These are phyloP conservation scores for Cephus pulcher DNA, from an alignment of 2,888 invertebrate species.

Conservation along the genomic window DNA sequence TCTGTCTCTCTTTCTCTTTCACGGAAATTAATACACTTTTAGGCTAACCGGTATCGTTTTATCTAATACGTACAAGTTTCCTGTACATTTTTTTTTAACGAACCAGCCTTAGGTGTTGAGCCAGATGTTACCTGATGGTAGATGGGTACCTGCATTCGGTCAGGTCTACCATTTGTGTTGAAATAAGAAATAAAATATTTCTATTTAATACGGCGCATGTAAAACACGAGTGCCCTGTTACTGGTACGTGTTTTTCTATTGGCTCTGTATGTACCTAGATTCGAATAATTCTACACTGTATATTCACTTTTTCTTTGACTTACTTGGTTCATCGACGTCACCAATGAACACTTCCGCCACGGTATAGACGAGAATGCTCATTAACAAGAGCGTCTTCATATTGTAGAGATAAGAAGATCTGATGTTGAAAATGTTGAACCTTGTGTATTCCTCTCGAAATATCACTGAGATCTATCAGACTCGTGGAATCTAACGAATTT, in stretches of 20 bases:
- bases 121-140: not conserved
- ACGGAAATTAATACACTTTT: constrained; percentile 42
- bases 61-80: not conserved
- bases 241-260: not conserved
- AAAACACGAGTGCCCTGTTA: not conserved
- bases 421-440: not conserved
- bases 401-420: not conserved
- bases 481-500: not conserved
- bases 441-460: not conserved
- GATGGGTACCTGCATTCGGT: not conserved
- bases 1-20: constrained; percentile 1
- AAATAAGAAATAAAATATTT: not conserved
- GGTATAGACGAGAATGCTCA: constrained; percentile 47
- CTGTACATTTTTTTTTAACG: not conserved
- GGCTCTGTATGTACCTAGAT: not conserved
- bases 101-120: not conserved
- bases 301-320: constrained; percentile 27
- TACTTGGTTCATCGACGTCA: constrained; percentile 51
- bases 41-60: not conserved
- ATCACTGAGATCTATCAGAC: not conserved
- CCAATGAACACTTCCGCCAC: constrained; percentile 44
- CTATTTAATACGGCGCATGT: not conserved
- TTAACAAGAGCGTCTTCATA: constrained; percentile 27
- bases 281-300: not conserved
- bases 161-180: not conserved